phyloP scores from a whole-genome alignment of 2,888 invertebrate genomes.

The Petrophora chlorosata region DNA sequence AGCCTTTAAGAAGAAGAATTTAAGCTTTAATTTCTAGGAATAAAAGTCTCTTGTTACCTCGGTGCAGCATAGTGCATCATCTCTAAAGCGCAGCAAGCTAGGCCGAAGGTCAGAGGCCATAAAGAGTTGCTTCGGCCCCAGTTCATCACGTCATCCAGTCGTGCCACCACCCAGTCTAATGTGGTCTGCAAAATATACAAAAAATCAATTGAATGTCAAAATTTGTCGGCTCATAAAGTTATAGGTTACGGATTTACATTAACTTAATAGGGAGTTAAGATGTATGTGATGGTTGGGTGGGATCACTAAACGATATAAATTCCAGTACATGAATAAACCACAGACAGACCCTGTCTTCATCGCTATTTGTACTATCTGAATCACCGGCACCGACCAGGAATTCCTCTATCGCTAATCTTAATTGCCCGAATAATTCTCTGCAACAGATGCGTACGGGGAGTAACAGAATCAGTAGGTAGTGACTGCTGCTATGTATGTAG shows the following conservation, averaged over 20 bases:
- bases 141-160: constrained; percentile 96
- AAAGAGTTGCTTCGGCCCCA: constrained; percentile 96
- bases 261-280: too few species aligned
- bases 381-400: constrained; percentile 26
- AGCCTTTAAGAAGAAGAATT: too few species aligned
- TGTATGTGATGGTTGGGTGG: too few species aligned
- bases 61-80: constrained; percentile 99
- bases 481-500: constrained; percentile 2
- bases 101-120: constrained; percentile 99
- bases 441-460: neutral
- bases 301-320: constrained; percentile 2
- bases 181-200: constrained; percentile 52
- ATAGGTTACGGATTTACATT: too few species aligned
- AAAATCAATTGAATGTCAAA: too few species aligned
- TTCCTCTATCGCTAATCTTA: constrained; percentile 14
- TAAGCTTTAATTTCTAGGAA: too few species aligned
- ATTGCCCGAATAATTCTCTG: constrained; percentile 23
- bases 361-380: constrained; percentile 24
- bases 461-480: neutral
- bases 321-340: constrained; percentile 7
- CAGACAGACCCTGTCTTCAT: constrained; percentile 14
- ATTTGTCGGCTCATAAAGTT: too few species aligned
- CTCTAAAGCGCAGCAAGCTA: constrained; percentile 99
- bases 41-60: constrained; percentile 73
- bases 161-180: constrained; percentile 94